Evolutionary conservation across 2,113 vertebrate genomes (phyloP).

Genomic region (Meleagris gallopavo): DNA sequence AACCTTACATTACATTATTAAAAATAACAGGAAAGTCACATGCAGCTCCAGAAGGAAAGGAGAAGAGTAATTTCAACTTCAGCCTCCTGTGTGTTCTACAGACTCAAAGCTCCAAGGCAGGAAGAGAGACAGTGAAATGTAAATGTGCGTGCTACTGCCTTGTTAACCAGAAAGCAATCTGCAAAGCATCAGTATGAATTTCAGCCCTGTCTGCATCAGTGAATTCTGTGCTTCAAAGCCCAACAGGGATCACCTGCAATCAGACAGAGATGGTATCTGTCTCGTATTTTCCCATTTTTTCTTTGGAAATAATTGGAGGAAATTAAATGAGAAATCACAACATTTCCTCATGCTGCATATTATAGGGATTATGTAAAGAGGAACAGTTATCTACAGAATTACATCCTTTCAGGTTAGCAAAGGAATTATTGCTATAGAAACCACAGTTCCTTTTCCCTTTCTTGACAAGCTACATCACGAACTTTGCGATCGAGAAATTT

Average conservation of each 20-base stretch:
- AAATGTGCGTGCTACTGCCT: background rate
- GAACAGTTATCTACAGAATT: constrained; percentile 6
- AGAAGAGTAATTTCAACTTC: constrained; percentile 12
- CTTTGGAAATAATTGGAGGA: background rate
- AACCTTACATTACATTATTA: constrained; percentile 31
- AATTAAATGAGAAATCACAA: constrained; percentile 12
- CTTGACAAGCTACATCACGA: background rate
- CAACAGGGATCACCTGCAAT: background rate
- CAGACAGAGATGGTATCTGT: background rate
- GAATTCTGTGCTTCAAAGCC: background rate
- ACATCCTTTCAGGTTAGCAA: constrained; percentile 35
- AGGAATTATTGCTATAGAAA: constrained; percentile 66
- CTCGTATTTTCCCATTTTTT: background rate
- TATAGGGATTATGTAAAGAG: background rate
- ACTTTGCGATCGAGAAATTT: constrained; percentile 49
- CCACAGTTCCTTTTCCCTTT: background rate
- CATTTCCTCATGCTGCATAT: background rate
- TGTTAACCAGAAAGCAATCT: constrained; percentile 19
- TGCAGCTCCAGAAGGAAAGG: constrained; percentile 47
- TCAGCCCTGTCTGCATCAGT: background rate
- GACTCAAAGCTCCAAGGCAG: background rate
- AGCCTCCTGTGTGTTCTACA: background rate
- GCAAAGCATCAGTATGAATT: constrained; percentile 19
- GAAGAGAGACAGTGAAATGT: background rate
- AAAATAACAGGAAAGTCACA: constrained; percentile 52